phyloP scores from a whole-genome alignment of 2,797 vertebrate species.

The Sebastes miniatus region DNA sequence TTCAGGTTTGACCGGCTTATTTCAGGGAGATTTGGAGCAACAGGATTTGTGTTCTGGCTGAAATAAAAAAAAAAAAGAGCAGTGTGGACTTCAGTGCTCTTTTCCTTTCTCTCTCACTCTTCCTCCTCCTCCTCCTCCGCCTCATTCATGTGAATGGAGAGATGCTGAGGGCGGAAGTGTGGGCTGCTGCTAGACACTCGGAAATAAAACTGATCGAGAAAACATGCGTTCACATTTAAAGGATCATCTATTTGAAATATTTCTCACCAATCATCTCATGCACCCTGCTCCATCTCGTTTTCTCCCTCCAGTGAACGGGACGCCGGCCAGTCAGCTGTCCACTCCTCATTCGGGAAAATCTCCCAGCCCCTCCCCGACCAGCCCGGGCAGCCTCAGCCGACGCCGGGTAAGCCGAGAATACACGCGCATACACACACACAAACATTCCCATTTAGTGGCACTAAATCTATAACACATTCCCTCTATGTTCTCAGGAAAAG shows the following conservation, averaged over 20 bases:
- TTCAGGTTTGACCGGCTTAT: not conserved
- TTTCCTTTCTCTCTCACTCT: conserved; percentile 14
- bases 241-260: conserved; percentile 18
- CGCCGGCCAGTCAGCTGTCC: conserved; percentile 94
- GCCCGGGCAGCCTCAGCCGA: conserved; percentile 91
- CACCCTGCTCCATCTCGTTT: conserved; percentile 20
- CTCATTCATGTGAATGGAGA: conserved; percentile 59
- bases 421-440: not conserved
- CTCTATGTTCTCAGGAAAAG: conserved; percentile 86
- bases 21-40: not conserved
- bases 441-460: conserved; percentile 28
- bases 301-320: conserved; percentile 90
- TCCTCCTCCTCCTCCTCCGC: conserved; percentile 36
- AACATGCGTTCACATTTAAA: conserved; percentile 19
- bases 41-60: conserved; percentile 20
- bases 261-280: not conserved
- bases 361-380: conserved; percentile 93
- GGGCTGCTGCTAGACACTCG: conserved; percentile 51
- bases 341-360: conserved; percentile 94
- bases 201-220: conserved; percentile 29
- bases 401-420: conserved; percentile 87
- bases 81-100: conserved; percentile 32
- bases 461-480: conserved; percentile 67
- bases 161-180: conserved; percentile 61
- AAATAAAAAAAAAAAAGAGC: conserved; percentile 6